Conservation (phyloP, 2,113 vertebrate genomes). For the Argyrosomus japonicus region DNA sequence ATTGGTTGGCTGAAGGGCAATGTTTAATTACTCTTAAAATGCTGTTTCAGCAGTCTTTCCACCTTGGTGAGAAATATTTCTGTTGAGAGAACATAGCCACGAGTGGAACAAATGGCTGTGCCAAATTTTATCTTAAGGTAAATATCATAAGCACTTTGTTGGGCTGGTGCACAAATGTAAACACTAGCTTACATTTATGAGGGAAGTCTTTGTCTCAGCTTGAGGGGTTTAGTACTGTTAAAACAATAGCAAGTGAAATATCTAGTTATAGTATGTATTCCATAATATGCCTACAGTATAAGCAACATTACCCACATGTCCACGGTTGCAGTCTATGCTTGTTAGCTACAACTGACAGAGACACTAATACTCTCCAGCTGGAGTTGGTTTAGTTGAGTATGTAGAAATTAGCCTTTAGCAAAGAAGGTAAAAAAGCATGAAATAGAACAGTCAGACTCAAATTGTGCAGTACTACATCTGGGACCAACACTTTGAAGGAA, state of each 20-base stretch:
- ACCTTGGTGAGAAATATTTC: background rate
- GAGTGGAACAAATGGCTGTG: background rate
- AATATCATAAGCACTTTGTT: conserved; percentile 3
- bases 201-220: background rate
- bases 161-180: background rate
- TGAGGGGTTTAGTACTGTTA: background rate
- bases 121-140: conserved; percentile 39
- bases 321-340: conserved; percentile 45
- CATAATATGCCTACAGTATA: conserved; percentile 31
- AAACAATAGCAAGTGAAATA: conserved; percentile 23
- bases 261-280: conserved; percentile 38
- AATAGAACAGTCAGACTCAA: conserved; percentile 34
- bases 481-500: conserved; percentile 5
- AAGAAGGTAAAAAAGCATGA: conserved; percentile 58
- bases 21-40: background rate
- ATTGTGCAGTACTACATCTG: conserved; percentile 26
- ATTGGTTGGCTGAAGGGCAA: background rate
- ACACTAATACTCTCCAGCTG: conserved; percentile 66
- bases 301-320: conserved; percentile 55
- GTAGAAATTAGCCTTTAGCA: conserved; percentile 66
- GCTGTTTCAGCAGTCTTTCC: background rate
- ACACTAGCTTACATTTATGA: conserved; percentile 6
- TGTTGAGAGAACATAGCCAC: background rate
- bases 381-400: conserved; percentile 63
- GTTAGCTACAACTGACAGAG: conserved; percentile 61